phyloP scores from a whole-genome alignment of 2,888 invertebrate genomes.

The Mystacides longicornis region DNA sequence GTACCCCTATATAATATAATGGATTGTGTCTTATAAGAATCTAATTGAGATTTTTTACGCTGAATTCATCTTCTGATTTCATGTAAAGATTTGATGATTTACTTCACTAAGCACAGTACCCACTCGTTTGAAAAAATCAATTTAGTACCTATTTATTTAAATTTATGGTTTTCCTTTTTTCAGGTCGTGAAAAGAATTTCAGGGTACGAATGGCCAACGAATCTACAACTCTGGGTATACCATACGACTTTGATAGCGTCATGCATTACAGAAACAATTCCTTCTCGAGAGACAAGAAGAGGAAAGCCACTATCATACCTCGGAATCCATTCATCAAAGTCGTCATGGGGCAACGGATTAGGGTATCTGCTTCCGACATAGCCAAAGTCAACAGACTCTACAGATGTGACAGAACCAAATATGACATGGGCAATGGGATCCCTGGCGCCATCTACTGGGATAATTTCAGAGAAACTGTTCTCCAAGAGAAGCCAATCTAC shows the following conservation, averaged over 20 bases:
- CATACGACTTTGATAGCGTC: constrained; percentile 31
- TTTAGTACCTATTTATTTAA: background rate
- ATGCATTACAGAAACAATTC: constrained; percentile 41
- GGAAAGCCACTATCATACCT: constrained; percentile 38
- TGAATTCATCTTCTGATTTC: no score
- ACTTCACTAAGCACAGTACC: background rate
- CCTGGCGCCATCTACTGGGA: constrained; percentile 25
- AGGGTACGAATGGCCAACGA: constrained; percentile 26
- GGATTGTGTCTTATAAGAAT: no score
- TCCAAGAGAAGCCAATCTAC: constrained; percentile 24
- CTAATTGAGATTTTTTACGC: no score
- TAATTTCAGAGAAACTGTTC: constrained; percentile 19
- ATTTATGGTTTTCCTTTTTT: constrained; percentile 11
- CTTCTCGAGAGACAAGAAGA: constrained; percentile 38
- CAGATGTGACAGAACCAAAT: constrained; percentile 26
- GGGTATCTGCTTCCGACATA: constrained; percentile 30
- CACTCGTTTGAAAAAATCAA: background rate
- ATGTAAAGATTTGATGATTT: no score
- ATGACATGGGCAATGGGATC: constrained; percentile 23
- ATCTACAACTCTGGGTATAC: constrained; percentile 27
- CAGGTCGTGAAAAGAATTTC: constrained; percentile 30
- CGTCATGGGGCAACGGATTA: constrained; percentile 35
- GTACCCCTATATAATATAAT: no score
- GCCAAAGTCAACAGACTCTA: constrained; percentile 32
- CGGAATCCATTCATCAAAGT: constrained; percentile 28